Conservation (phyloP, 2,113 vertebrate genomes). For the Lophura nycthemera region DNA sequence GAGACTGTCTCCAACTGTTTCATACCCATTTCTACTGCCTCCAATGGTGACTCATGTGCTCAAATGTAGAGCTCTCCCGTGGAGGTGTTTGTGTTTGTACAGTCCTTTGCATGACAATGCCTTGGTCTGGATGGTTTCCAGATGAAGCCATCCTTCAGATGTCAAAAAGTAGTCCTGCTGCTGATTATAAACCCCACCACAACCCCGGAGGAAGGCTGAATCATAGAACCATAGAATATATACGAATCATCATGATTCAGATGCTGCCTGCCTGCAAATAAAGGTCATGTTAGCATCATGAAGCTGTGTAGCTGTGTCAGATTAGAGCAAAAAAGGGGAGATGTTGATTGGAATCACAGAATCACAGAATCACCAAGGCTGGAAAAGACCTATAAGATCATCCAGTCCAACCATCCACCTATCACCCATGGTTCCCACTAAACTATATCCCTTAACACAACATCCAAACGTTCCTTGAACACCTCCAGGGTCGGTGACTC, state of each 20-base stretch:
- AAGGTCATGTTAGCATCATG: background rate
- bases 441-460: too few species aligned
- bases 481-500: too few species aligned
- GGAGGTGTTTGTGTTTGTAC: background rate
- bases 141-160: background rate
- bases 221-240: background rate
- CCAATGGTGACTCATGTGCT: background rate
- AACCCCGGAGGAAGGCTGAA: background rate
- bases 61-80: background rate
- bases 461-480: too few species aligned
- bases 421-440: too few species aligned
- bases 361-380: too few species aligned
- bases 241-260: background rate
- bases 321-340: background rate
- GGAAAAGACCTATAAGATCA: too few species aligned
- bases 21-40: background rate
- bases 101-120: background rate
- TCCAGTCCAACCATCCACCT: too few species aligned
- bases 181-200: background rate
- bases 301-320: background rate
- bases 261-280: background rate
- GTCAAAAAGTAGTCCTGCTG: background rate
- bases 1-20: background rate
- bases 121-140: slow-evolving; percentile 4
- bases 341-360: too few species aligned